Evolutionary conservation across 2,797 vertebrate genomes (phyloP).

Genomic region (Typhlichthys subterraneus): DNA sequence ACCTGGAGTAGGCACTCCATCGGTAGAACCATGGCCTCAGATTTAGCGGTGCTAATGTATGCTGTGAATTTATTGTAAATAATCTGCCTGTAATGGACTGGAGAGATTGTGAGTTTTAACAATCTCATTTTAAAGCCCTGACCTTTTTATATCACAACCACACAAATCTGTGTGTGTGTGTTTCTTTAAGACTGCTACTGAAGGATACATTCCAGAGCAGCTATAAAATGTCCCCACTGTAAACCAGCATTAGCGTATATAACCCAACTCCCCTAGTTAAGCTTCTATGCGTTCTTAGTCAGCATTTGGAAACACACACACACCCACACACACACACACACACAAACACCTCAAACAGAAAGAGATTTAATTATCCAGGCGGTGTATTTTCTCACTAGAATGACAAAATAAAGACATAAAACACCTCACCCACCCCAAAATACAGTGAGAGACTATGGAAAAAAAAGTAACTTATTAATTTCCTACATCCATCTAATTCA

Average conservation of each 20-base stretch:
- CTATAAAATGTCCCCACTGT: too few relatives aligned
- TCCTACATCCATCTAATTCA: not conserved
- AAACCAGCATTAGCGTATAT: too few relatives aligned
- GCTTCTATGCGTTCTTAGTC: not conserved
- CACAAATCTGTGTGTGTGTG: too few relatives aligned
- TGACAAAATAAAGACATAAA: too few relatives aligned
- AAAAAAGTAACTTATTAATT: not conserved
- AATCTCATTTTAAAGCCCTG: slow-evolving; percentile 2
- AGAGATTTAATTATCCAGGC: too few relatives aligned
- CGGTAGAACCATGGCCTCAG: not conserved
- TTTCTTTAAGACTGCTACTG: too few relatives aligned
- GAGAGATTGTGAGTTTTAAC: not conserved
- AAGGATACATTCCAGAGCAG: too few relatives aligned
- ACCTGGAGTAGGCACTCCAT: too few relatives aligned
- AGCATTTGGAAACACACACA: not conserved
- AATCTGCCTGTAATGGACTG: not conserved
- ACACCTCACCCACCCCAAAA: too few relatives aligned
- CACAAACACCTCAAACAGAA: not conserved
- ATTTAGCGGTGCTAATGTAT: not conserved
- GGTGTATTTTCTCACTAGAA: too few relatives aligned
- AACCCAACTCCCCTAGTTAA: too few relatives aligned
- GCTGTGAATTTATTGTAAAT: not conserved
- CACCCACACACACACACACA: not conserved
- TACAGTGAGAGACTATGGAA: too few relatives aligned
- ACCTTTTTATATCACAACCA: slow-evolving; percentile 2